Conservation (phyloP, 2,797 vertebrate species). For the Delichon dasypus region DNA sequence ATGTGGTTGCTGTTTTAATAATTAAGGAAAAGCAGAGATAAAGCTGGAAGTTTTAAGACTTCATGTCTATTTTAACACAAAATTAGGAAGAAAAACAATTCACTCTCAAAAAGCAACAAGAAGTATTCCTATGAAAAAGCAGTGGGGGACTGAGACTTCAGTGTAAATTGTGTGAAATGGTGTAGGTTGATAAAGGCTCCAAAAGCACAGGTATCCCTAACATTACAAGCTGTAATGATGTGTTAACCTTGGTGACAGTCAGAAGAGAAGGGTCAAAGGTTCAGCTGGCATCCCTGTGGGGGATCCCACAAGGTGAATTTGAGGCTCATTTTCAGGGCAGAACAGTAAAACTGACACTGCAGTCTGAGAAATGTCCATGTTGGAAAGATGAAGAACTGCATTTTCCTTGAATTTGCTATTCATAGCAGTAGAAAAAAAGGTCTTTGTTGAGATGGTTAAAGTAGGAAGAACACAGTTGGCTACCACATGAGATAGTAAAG, state of each 20-base stretch:
- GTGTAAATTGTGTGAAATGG: background rate
- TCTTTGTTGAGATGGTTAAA: background rate
- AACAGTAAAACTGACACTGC: slow-evolving; percentile 5
- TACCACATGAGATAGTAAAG: background rate
- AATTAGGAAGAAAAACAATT: background rate
- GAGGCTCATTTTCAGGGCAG: slow-evolving; percentile 22
- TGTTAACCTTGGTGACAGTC: slow-evolving; percentile 41
- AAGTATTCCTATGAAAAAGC: background rate
- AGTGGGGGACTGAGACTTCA: background rate
- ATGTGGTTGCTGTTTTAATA: background rate
- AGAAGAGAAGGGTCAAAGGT: slow-evolving; percentile 31
- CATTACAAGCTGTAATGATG: background rate
- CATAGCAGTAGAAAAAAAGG: background rate
- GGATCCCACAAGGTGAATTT: slow-evolving; percentile 25
- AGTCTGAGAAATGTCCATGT: background rate
- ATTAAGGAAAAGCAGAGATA: background rate
- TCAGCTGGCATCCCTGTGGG: slow-evolving; percentile 31
- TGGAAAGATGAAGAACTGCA: background rate
- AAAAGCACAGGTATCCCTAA: background rate
- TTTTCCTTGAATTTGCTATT: background rate
- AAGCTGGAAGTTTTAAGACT: background rate
- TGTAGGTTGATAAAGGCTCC: background rate
- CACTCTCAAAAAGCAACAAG: background rate
- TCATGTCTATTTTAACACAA: background rate
- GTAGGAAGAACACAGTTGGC: rapidly evolving